These are phyloP conservation scores for Orthosia cruda DNA, from an alignment of 2,888 invertebrate species.

Conservation along the genomic window DNA sequence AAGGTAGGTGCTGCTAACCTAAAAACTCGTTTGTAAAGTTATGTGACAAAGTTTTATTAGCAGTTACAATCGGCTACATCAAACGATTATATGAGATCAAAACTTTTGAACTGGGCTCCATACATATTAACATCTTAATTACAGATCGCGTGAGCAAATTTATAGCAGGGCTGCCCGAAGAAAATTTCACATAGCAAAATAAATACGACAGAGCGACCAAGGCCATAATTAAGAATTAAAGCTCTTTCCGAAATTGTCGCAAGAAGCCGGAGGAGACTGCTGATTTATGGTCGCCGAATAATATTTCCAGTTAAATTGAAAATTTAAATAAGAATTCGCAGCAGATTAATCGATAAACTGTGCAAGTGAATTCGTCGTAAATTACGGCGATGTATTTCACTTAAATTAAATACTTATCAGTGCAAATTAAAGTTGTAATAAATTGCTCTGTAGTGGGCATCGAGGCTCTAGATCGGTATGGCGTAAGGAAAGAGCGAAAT, in stretches of 20 bases:
- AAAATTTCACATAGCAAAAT: constrained; percentile 86
- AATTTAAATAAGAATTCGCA: constrained; percentile 81
- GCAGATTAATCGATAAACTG: constrained; percentile 80
- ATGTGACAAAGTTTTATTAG: constrained; percentile 2
- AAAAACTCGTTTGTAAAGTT: not conserved
- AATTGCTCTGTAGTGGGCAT: constrained; percentile 45
- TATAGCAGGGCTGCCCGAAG: constrained; percentile 76
- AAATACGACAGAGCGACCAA: constrained; percentile 83
- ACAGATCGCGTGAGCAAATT: constrained; percentile 83
- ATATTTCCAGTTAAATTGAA: constrained; percentile 85
- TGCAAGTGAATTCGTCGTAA: constrained; percentile 72
- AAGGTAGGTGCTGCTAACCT: not conserved
- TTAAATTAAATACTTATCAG: constrained; percentile 53
- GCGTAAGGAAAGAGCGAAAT: constrained; percentile 1
- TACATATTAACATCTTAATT: constrained; percentile 82
- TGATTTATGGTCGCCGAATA: constrained; percentile 85
- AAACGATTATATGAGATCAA: constrained; percentile 47
- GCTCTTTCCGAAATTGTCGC: constrained; percentile 86
- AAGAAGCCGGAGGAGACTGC: constrained; percentile 76
- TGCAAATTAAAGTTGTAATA: constrained; percentile 61
- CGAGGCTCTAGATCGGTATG: constrained; percentile 45
- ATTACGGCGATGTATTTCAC: constrained; percentile 56
- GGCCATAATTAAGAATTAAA: constrained; percentile 90
- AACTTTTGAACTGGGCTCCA: constrained; percentile 60
- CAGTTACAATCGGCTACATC: constrained; percentile 54